These are phyloP conservation scores for Danio tinwini DNA, from an alignment of 2,797 vertebrate genomes.

Conservation along the genomic window DNA sequence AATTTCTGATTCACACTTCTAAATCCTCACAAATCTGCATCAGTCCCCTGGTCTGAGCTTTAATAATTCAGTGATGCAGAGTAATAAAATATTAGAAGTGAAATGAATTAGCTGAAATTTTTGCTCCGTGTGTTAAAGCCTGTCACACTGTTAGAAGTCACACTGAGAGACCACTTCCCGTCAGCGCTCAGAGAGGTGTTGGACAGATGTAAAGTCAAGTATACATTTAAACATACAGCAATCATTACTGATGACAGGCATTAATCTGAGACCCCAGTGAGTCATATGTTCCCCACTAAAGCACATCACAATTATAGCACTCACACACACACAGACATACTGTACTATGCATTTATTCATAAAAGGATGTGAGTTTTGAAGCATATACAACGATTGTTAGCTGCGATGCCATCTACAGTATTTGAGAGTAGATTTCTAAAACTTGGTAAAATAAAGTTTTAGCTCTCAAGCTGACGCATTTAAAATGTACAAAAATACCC, in stretches of 20 bases:
- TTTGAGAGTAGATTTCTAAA: neutral
- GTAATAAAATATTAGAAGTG: constrained; percentile 26
- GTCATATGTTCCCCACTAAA: neutral
- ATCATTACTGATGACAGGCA: constrained; percentile 8
- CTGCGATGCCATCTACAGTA: neutral
- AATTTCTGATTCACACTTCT: constrained; percentile 23
- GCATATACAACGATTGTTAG: neutral
- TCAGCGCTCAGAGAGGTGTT: constrained; percentile 14
- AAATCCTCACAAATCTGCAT: constrained; percentile 27
- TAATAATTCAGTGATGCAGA: constrained; percentile 29
- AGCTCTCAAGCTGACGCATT: neutral
- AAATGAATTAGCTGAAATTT: constrained; percentile 42
- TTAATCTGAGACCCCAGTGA: constrained; percentile 5
- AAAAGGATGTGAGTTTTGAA: neutral
- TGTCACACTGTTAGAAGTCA: constrained; percentile 22
- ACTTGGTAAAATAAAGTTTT: neutral
- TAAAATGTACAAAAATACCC: constrained; percentile 21
- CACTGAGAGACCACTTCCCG: constrained; percentile 26
- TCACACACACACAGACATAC: neutral
- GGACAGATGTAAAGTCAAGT: constrained; percentile 26
- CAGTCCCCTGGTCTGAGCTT: constrained; percentile 25
- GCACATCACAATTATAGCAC: neutral
- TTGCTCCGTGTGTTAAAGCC: constrained; percentile 19
- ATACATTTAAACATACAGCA: neutral
- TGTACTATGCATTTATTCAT: neutral